Percentiles rank a stretch among this genome's conserved stretches.
phyloP scores from a whole-genome alignment of 2,888 invertebrate species.

The Yponomeuta cagnagella region DNA sequence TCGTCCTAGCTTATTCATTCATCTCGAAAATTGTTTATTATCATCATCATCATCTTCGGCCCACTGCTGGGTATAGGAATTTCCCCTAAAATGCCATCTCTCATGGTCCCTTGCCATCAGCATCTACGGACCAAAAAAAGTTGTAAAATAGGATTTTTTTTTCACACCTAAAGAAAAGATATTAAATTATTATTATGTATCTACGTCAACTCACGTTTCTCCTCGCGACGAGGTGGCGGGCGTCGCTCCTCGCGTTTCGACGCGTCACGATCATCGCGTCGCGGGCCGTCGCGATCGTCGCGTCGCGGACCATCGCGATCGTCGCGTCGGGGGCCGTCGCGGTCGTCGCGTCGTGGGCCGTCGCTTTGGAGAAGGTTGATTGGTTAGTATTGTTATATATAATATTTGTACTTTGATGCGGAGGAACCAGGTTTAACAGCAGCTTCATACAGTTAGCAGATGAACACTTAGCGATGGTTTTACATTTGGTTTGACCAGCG shows the following conservation, averaged over 20 bases:
- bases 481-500: no score
- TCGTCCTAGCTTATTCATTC: no score
- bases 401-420: not conserved
- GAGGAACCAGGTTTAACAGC: not conserved
- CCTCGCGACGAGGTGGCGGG: conserved; percentile 59
- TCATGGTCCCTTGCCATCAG: no score
- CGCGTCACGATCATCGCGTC: conserved; percentile 24
- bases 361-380: conserved; percentile 32
- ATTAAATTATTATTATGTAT: not conserved
- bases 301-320: conserved; percentile 23
- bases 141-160: no score
- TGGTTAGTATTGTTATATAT: not conserved
- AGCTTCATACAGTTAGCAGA: no score
- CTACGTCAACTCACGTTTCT: conserved; percentile 45
- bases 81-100: no score
- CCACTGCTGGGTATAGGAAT: no score
- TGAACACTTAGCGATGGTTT: no score
- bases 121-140: no score
- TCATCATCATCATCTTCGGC: no score
- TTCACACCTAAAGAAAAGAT: no score
- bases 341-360: conserved; percentile 42
- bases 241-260: conserved; percentile 15
- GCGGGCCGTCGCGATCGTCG: conserved; percentile 26
- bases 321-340: conserved; percentile 40
- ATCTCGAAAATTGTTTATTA: no score